Conservation (phyloP, 2,113 vertebrate genomes). For the Aptenodytes patagonicus region DNA sequence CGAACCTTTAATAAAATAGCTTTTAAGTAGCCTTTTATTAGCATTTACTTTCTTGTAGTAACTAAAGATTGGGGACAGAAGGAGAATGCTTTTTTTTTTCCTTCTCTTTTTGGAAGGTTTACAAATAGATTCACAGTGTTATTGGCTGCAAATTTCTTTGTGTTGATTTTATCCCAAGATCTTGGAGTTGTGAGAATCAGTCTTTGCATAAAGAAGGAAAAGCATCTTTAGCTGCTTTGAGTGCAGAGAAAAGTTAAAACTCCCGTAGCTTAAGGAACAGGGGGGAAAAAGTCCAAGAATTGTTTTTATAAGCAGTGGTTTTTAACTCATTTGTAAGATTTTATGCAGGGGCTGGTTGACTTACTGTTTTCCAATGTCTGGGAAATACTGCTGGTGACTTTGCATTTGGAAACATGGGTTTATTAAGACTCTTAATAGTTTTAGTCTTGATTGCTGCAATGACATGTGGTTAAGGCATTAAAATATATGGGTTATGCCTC, state of each 20-base stretch:
- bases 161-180: background rate
- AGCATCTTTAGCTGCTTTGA: background rate
- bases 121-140: background rate
- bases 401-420: background rate
- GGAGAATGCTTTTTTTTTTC: background rate
- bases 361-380: background rate
- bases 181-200: background rate
- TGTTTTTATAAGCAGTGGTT: background rate
- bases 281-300: background rate
- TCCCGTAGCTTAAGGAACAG: background rate
- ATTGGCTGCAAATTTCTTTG: accelerated
- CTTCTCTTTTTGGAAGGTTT: background rate
- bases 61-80: background rate
- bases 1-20: background rate
- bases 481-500: background rate
- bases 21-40: background rate
- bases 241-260: background rate
- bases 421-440: background rate
- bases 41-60: background rate
- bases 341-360: background rate
- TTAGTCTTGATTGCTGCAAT: background rate
- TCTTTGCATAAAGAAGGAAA: background rate
- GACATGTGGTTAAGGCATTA: background rate
- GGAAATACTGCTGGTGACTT: background rate
- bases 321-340: background rate